These are phyloP conservation scores for Oxyteleia sp. DNA, from an alignment of 2,888 invertebrate species.

Conservation along the genomic window DNA sequence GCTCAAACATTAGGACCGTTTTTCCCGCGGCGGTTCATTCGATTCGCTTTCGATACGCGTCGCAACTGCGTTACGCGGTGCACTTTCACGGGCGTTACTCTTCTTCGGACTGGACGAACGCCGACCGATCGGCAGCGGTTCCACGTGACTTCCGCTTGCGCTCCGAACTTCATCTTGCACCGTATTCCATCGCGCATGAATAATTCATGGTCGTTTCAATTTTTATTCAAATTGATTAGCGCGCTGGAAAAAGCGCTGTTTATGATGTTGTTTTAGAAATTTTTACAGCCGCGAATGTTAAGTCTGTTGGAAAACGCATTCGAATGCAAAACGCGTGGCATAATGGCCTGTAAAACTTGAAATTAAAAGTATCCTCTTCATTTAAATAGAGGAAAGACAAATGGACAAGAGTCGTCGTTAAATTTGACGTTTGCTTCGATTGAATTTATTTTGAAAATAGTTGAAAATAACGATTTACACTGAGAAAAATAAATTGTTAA, in stretches of 20 bases:
- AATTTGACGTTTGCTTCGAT: not conserved
- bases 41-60: constrained; percentile 72
- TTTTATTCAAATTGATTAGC: constrained; percentile 67
- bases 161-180: constrained; percentile 56
- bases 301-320: constrained; percentile 62
- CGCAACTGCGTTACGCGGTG: constrained; percentile 70
- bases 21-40: constrained; percentile 58
- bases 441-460: no score
- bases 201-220: constrained; percentile 58
- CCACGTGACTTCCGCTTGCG: constrained; percentile 67
- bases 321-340: constrained; percentile 57
- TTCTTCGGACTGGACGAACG: constrained; percentile 56
- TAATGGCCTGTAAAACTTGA: constrained; percentile 56
- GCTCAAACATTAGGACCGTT: constrained; percentile 54
- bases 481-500: no score
- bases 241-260: constrained; percentile 54
- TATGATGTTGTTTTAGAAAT: constrained; percentile 63
- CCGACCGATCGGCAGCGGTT: constrained; percentile 45
- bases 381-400: constrained; percentile 28
- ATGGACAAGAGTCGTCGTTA: no score
- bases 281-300: constrained; percentile 56
- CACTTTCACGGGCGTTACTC: constrained; percentile 70
- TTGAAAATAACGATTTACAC: no score
- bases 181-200: constrained; percentile 51
- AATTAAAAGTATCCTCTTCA: constrained; percentile 57